Evolutionary conservation across 2,797 vertebrate species (phyloP), one percentile per base, ranked within the genome.

Genomic region (Bucorvus abyssinicus): DNA sequence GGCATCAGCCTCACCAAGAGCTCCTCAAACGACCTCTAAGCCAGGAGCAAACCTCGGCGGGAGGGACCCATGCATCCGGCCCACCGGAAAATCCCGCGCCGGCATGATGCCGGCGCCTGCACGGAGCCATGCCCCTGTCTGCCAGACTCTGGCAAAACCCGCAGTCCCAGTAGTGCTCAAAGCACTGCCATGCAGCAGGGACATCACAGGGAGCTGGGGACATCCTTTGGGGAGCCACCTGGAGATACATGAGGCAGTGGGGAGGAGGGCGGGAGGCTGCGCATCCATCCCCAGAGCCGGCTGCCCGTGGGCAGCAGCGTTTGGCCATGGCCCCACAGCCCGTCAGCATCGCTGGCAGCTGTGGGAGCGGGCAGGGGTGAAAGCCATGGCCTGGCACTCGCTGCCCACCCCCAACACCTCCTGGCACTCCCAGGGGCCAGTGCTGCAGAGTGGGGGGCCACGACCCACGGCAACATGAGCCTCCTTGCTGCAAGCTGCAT

Each of bases 121-220:
- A 0, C 0, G 1, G 60, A 34, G 12, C 8, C 10, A 1, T 23
- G 65, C 13, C 61, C 0, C 0, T 32, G 16, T 7, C 50, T n/a
- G 22, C 16, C 6, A 5, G 19, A 4, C n/a, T 47, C 21, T 14
- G 4, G 9, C 4, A 6, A 63, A 57, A 23, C 6, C 23, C 75
- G 13, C 34, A 38, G n/a, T 47, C 32, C 49, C 56, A 2, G 18
- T 3, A 18, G 29, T 14, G 29, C 69, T 34, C 34, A 9, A 26
- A 22, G 18, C 12, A 2, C 7, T 22, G 14, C 44, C 56, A 16
- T 7, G 3, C 44, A 19, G 16, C 21, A 16, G 52, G 70, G n/a
- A 23, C 8, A 3, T 15, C 2, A 1, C 15, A 20, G 40, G 30
- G 3, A 5, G 32, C 20, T n/a, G 17, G 63, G 32, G 13, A 22